Percentiles rank a stretch among this genome's conserved stretches.
These are phyloP conservation scores for Anhinga rufa DNA, from an alignment of 2,113 vertebrate genomes.

Conservation along the genomic window DNA sequence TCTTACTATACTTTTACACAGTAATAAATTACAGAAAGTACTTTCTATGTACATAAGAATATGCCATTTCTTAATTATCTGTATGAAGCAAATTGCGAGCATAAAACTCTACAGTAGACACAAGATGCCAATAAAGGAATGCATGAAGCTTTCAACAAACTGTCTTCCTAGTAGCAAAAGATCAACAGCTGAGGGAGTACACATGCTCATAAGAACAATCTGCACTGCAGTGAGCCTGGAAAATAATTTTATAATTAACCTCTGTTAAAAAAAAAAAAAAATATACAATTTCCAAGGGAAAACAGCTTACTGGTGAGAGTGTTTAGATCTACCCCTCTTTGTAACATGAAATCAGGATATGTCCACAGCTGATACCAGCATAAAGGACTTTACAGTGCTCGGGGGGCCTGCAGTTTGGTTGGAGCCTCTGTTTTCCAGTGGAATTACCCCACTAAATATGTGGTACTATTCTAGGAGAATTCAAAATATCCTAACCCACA, in stretches of 20 bases:
- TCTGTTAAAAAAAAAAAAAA: neutral
- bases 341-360: fast-evolving
- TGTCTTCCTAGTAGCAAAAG: neutral
- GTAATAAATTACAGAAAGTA: neutral
- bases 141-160: neutral
- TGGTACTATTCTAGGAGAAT: neutral
- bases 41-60: neutral
- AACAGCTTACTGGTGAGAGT: neutral
- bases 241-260: neutral
- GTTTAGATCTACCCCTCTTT: neutral
- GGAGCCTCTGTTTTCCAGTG: neutral
- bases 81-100: neutral
- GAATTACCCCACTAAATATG: neutral
- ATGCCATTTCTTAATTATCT: neutral
- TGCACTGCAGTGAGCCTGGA: neutral
- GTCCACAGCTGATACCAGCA: neutral
- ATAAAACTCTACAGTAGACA: neutral
- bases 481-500: neutral
- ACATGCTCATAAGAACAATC: neutral
- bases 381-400: neutral
- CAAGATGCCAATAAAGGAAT: neutral
- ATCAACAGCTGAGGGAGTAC: neutral
- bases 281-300: neutral
- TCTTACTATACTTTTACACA: neutral
- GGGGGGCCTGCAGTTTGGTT: neutral